These are phyloP conservation scores for Tethya wilhelma DNA, from an alignment of 37 sponge, comb jelly and placozoan species.

Conservation along the genomic window DNA sequence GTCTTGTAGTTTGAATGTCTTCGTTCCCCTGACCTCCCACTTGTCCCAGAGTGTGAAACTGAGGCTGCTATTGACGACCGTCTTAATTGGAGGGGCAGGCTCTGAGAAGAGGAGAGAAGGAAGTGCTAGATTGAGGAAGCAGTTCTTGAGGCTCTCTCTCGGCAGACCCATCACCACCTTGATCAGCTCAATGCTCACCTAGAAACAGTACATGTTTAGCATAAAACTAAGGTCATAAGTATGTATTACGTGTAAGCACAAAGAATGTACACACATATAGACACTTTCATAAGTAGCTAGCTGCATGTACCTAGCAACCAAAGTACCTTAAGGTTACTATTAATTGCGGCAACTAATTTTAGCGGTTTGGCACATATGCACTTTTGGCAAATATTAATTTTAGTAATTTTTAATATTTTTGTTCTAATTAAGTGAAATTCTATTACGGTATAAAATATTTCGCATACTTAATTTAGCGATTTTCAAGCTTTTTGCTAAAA, in stretches of 20 bases:
- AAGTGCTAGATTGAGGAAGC: conserved; percentile 93
- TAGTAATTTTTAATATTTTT: too few species aligned
- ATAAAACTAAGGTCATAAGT: neutral
- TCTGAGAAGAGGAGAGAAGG: conserved; percentile 90
- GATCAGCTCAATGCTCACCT: conserved; percentile 92
- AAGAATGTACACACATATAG: too few species aligned
- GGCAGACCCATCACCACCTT: conserved; percentile 82
- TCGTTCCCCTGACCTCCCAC: conserved; percentile 89
- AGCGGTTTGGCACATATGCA: too few species aligned
- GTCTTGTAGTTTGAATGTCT: conserved; percentile 70
- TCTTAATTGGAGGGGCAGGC: conserved; percentile 80
- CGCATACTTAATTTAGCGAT: too few species aligned
- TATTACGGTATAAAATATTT: too few species aligned
- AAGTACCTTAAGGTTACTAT: too few species aligned
- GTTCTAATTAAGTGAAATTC: too few species aligned
- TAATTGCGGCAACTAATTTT: too few species aligned
- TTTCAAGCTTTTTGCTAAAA: too few species aligned
- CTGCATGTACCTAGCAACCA: too few species aligned
- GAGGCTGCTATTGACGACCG: conserved; percentile 52
- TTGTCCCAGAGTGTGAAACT: conserved; percentile 91
- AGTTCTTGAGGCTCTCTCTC: conserved; percentile 77
- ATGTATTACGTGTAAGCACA: neutral
- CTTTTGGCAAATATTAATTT: too few species aligned
- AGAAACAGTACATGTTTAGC: neutral
- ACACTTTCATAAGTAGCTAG: too few species aligned